Percentiles rank a stretch among this genome's conserved stretches.
phyloP scores from a whole-genome alignment of 1,140 invertebrate species.

The Diprion similis region DNA sequence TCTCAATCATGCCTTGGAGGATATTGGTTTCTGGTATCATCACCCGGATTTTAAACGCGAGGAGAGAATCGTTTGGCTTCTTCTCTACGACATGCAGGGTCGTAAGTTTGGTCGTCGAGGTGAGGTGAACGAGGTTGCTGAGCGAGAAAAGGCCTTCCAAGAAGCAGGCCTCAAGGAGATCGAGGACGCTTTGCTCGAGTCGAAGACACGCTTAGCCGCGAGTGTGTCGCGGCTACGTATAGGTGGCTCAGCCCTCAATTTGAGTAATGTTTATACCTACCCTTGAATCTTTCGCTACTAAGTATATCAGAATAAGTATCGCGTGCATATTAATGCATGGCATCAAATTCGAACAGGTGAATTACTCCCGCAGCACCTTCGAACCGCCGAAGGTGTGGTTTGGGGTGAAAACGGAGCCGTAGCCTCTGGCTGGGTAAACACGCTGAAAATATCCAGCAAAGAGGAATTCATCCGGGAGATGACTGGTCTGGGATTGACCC shows the following conservation, averaged over 20 bases:
- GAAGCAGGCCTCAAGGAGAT: constrained; percentile 60
- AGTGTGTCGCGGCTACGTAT: constrained; percentile 74
- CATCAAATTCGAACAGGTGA: constrained; percentile 58
- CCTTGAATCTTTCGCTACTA: neutral
- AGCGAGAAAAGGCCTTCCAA: constrained; percentile 55
- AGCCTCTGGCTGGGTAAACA: constrained; percentile 80
- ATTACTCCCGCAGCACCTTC: constrained; percentile 71
- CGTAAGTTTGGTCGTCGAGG: constrained; percentile 62
- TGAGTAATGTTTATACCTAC: constrained; percentile 39
- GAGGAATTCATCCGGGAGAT: constrained; percentile 47
- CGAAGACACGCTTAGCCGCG: constrained; percentile 72
- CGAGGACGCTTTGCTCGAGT: constrained; percentile 68
- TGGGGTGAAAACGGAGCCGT: constrained; percentile 66
- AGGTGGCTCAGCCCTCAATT: constrained; percentile 66
- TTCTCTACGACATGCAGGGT: constrained; percentile 70
- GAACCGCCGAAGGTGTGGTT: constrained; percentile 67
- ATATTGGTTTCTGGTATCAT: constrained; percentile 68
- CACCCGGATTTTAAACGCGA: constrained; percentile 57
- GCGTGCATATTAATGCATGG: constrained; percentile 15
- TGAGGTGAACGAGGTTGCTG: constrained; percentile 44
- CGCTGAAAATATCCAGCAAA: constrained; percentile 61
- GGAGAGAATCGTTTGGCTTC: constrained; percentile 64
- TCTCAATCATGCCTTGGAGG: constrained; percentile 70
- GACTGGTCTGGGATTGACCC: constrained; percentile 41
- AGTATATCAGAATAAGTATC: constrained; percentile 18